A percentile compares a stretch with the other conserved stretches of the same genome.
Conservation (phyloP, 2,797 vertebrate genomes). For the Trematomus bernacchii region DNA sequence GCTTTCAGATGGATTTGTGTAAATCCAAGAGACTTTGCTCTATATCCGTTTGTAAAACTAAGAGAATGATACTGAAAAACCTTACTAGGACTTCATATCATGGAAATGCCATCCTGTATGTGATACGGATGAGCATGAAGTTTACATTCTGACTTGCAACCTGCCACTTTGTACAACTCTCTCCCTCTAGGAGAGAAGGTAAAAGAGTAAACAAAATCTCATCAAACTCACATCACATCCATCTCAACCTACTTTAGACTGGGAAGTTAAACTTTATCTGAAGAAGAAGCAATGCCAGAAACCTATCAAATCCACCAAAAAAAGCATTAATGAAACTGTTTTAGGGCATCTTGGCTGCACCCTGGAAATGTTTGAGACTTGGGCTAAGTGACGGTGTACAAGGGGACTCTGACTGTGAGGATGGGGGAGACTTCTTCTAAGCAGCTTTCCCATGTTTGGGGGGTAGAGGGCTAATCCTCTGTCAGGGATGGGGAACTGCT, state of each 20-base stretch:
- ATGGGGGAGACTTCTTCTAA: slow-evolving; percentile 82
- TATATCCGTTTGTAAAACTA: slow-evolving; percentile 65
- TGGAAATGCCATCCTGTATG: slow-evolving; percentile 56
- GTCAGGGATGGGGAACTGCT: slow-evolving; percentile 85
- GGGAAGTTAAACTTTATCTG: slow-evolving; percentile 79
- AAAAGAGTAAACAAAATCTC: slow-evolving; percentile 76
- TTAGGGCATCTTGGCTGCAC: slow-evolving; percentile 81
- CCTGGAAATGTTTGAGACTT: slow-evolving; percentile 77
- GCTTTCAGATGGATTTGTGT: slow-evolving; percentile 62
- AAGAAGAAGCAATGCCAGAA: slow-evolving; percentile 75
- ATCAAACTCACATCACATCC: slow-evolving; percentile 80
- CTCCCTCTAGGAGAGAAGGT: slow-evolving; percentile 67
- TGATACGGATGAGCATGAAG: slow-evolving; percentile 56
- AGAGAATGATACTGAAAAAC: slow-evolving; percentile 53
- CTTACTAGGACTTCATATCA: slow-evolving; percentile 46
- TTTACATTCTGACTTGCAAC: slow-evolving; percentile 72
- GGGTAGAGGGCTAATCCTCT: slow-evolving; percentile 86
- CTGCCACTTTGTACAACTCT: slow-evolving; percentile 66
- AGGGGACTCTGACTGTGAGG: slow-evolving; percentile 79
- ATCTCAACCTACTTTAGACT: slow-evolving; percentile 78
- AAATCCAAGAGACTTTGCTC: slow-evolving; percentile 55
- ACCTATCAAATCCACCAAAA: slow-evolving; percentile 80
- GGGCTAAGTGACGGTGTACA: slow-evolving; percentile 76
- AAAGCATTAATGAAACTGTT: slow-evolving; percentile 83
- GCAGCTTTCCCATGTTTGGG: slow-evolving; percentile 87